Conservation (phyloP, 2,888 invertebrate species). For the Hydropsyche betteni region DNA sequence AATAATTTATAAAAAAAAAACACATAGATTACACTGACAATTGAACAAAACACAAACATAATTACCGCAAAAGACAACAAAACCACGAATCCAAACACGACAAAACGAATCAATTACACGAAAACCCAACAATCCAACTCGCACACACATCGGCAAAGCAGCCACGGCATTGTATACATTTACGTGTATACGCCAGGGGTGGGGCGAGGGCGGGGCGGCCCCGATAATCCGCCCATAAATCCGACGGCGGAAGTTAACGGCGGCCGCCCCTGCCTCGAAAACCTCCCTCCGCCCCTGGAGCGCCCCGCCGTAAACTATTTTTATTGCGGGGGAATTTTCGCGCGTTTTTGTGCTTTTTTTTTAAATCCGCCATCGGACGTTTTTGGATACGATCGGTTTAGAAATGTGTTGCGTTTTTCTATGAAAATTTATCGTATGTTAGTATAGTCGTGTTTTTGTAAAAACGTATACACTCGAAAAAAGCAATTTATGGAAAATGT, state of each 20-base stretch:
- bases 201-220: constrained; percentile 40
- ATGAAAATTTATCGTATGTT: no score
- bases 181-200: constrained; percentile 40
- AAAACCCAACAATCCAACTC: no score
- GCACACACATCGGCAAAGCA: constrained; percentile 27
- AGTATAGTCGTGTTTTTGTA: no score
- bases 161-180: neutral
- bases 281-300: neutral
- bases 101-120: no score
- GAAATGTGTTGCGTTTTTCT: no score
- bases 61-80: no score
- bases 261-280: constrained; percentile 18
- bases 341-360: constrained; percentile 40
- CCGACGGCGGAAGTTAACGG: constrained; percentile 43
- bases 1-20: neutral
- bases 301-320: constrained; percentile 47
- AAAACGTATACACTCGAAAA: no score
- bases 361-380: constrained; percentile 22
- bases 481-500: no score
- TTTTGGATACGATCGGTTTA: no score
- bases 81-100: no score
- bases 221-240: constrained; percentile 48
- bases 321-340: constrained; percentile 43
- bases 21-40: neutral
- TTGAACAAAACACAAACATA: neutral